Evolutionary conservation across 2,888 invertebrate species (phyloP).

Genomic region (Gari tellinella): DNA sequence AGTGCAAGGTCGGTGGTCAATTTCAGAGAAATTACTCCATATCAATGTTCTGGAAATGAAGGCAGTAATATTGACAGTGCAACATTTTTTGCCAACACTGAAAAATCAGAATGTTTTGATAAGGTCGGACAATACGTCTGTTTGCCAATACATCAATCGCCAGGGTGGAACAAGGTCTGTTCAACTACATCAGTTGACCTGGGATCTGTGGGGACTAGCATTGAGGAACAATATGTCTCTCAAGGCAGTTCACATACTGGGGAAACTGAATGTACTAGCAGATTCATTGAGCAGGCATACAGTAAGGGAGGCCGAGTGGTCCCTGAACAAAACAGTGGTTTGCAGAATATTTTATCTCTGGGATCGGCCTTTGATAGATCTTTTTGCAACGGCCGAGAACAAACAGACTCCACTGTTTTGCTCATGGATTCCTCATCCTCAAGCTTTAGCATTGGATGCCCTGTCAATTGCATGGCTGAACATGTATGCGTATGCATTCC

Average conservation of each 20-base stretch:
- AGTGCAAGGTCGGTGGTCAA: conserved; percentile 30
- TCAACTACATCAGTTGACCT: conserved; percentile 14
- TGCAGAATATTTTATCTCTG: conserved; percentile 18
- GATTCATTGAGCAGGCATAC: conserved; percentile 32
- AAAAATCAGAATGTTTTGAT: conserved; percentile 28
- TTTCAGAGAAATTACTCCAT: conserved; percentile 18
- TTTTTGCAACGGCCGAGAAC: conserved; percentile 37
- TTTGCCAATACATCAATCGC: conserved; percentile 26
- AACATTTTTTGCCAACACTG: conserved; percentile 21
- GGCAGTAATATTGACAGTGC: conserved; percentile 19
- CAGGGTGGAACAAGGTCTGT: conserved; percentile 29
- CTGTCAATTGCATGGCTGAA: conserved; percentile 42
- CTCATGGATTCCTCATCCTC: conserved; percentile 31
- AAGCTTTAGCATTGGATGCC: conserved; percentile 35
- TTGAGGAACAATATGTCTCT: conserved; percentile 17
- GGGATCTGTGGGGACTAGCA: conserved; percentile 32
- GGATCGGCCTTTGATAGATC: conserved; percentile 28
- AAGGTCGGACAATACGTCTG: conserved; percentile 30
- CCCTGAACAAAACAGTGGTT: conserved; percentile 20
- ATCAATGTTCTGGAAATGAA: conserved; percentile 46
- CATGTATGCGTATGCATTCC: conserved; percentile 37
- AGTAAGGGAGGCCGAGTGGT: conserved; percentile 38
- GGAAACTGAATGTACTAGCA: conserved; percentile 31
- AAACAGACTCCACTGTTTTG: conserved; percentile 39
- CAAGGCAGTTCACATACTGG: conserved; percentile 36